Evolutionary conservation across 2,888 invertebrate species (phyloP), one percentile per base, ranked within the genome.

Genomic region (Octodonta nipae): DNA sequence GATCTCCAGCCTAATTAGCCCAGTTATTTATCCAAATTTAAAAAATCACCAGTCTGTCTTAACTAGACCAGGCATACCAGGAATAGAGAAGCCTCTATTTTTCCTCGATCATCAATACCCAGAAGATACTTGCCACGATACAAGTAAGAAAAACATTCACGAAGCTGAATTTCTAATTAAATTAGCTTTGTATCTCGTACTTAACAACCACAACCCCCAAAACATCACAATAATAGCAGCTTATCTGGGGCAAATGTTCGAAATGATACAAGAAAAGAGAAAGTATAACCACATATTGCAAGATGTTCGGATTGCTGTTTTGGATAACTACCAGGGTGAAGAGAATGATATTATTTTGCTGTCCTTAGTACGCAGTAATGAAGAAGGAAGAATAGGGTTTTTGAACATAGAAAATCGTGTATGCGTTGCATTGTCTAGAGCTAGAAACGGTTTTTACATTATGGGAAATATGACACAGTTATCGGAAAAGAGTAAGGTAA

Each of bases 321-420:
- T 85, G 2, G 85, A 86, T 54, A 83, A 80, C 52, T 86, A 72
- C 49, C 86, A 86, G 63, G 85, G 86, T 0, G 77, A 83, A 50
- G 85, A 84, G 64, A 77, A 72, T 50, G 74, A 75, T 52, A 81
- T 86, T 48, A 75, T 86, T 31, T 66, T 87, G 42, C 59, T 87
- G 37, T 84, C 85, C 0, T 58, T 87, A 8, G 86, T 87, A 0
- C 68, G 86, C 50, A 84, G 77, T 51, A 84, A 83, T 60, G 54
- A 59, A 26, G 66, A 71, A 7, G 67, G 67, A 28, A 71, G 67
- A 35, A 76, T 83, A 40, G 85, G 84, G 0, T 85, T 83, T 55
- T 60, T 85, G 5, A 60, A 63, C 3, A 72, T 71, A 13, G 66
- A 71, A 22, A 84, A 84, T 55, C 68, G 84, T 25, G 73, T 83